These are phyloP conservation scores for Dipus sagitta DNA, from an alignment of 2,797 vertebrate genomes.

Conservation along the genomic window DNA sequence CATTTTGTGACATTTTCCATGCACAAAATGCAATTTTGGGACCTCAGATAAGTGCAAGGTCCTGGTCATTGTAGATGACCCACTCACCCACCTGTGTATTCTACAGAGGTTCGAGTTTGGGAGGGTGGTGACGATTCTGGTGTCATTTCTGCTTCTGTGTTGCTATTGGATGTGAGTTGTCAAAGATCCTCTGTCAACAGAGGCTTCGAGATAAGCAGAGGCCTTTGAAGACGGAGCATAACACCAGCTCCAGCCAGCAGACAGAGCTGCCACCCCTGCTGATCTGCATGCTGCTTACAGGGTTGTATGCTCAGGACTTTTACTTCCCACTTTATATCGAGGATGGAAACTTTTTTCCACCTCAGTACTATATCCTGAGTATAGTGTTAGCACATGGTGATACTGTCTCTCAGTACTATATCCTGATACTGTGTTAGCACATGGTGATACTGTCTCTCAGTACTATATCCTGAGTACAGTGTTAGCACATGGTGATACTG, in stretches of 20 bases:
- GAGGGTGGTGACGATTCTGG: background rate
- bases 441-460: too few species aligned
- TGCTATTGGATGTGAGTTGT: slow-evolving; percentile 12
- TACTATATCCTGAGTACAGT: too few species aligned
- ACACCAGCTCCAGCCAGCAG: background rate
- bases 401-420: too few species aligned
- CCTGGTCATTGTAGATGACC: background rate
- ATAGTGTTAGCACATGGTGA: too few species aligned
- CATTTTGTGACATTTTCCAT: background rate
- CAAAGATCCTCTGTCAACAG: background rate
- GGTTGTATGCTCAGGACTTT: background rate
- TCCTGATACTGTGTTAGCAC: too few species aligned
- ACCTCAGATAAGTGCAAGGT: background rate
- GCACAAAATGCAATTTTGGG: background rate
- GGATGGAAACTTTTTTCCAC: slow-evolving; percentile 45
- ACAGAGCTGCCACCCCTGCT: background rate
- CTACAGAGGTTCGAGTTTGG: background rate
- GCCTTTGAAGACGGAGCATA: background rate
- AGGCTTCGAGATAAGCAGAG: background rate
- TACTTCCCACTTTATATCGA: slow-evolving; percentile 27
- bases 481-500: accelerated
- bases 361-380: background rate
- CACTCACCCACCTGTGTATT: background rate
- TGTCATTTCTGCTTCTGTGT: background rate
- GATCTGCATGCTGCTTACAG: background rate